These are phyloP conservation scores for Gobius niger DNA, from an alignment of 2,113 vertebrate species.

Conservation along the genomic window DNA sequence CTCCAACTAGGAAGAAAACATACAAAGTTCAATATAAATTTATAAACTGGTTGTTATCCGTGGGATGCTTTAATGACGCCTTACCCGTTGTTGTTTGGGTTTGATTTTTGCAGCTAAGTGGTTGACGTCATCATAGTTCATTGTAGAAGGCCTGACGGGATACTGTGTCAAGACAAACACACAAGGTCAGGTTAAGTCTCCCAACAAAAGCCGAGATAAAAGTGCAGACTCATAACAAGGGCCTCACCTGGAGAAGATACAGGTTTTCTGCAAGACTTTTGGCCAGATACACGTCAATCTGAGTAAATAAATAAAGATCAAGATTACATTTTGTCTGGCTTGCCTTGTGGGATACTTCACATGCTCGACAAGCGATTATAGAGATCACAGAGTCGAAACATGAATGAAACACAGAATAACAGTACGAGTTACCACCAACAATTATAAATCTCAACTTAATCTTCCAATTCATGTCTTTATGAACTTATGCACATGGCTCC, in stretches of 20 bases:
- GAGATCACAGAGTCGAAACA: too few species aligned
- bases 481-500: too few species aligned
- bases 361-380: too few species aligned
- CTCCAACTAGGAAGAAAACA: conserved; percentile 75
- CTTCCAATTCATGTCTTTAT: too few species aligned
- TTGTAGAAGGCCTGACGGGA: conserved; percentile 89
- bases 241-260: conserved; percentile 92
- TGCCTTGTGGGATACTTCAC: too few species aligned
- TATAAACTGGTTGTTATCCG: background rate
- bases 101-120: conserved; percentile 94
- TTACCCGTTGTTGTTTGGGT: conserved; percentile 95
- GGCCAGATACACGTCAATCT: conserved; percentile 96
- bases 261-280: conserved; percentile 96
- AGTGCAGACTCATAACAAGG: background rate
- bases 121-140: conserved; percentile 89
- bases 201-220: background rate
- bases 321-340: background rate
- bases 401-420: too few species aligned
- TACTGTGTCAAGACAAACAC: conserved; percentile 77
- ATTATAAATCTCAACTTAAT: too few species aligned
- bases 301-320: conserved; percentile 23
- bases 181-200: background rate
- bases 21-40: background rate
- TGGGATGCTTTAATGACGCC: background rate
- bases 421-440: too few species aligned